Conservation (phyloP, 2,797 vertebrate genomes). For the Parotocinclus haroldoi region DNA sequence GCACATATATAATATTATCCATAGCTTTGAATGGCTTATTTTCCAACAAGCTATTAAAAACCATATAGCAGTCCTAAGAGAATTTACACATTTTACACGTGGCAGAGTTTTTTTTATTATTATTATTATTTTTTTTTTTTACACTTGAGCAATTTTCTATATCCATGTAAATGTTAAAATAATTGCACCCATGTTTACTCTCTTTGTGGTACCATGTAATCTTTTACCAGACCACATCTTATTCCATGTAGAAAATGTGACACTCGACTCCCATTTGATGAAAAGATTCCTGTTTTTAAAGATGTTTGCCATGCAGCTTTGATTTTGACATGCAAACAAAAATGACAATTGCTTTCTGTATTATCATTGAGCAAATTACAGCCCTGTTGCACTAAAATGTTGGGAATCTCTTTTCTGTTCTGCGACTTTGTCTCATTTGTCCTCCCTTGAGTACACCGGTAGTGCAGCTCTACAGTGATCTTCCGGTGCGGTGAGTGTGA, state of each 20-base stretch:
- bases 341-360: slow-evolving; percentile 17
- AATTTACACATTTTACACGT: background rate
- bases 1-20: no score
- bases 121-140: slow-evolving; percentile 28
- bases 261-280: slow-evolving; percentile 12
- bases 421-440: slow-evolving; percentile 27
- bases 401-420: background rate
- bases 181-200: slow-evolving; percentile 44
- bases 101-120: slow-evolving; percentile 15
- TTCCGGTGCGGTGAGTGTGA: slow-evolving; percentile 36
- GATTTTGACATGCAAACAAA: background rate
- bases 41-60: no score
- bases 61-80: background rate
- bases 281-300: slow-evolving; percentile 17
- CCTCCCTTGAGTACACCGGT: slow-evolving; percentile 25
- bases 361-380: slow-evolving; percentile 10
- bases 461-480: slow-evolving; percentile 26
- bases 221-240: slow-evolving; percentile 23
- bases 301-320: slow-evolving; percentile 11
- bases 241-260: slow-evolving; percentile 20
- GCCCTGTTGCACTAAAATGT: background rate
- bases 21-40: no score
- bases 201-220: slow-evolving; percentile 29
- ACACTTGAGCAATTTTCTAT: slow-evolving; percentile 42
- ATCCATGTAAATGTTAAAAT: slow-evolving; percentile 54